Evolutionary conservation across 2,797 vertebrate species (phyloP), one percentile per base, ranked within the genome.

Genomic region (Hydrophis major): DNA sequence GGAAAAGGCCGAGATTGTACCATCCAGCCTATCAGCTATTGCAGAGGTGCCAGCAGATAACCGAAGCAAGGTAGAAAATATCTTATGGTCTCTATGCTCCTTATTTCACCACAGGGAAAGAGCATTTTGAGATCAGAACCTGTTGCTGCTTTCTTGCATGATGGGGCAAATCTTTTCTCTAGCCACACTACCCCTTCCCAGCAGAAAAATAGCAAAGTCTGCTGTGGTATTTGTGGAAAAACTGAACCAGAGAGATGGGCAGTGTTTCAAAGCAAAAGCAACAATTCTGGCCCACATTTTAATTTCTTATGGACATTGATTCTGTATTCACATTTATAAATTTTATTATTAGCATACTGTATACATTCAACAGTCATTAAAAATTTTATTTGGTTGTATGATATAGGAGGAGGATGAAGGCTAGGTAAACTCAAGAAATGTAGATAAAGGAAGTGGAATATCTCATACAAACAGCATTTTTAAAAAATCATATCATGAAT

Each of bases 1-100:
- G 93, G 90, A 78, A 56, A 92, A 94, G 95, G 94, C 95, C 92
- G 95, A 92, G 93, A 63, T n/a, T 92, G 66, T 47, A 83, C 74
- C 16, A 57, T 91, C 95, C 93, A 89, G 90, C 89, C 94, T 93
- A 25, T 37, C 8, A 1, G 57, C 28, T 12, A 13, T 47, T 94
- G 78, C 87, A 83, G 47, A 87, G 61, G 11, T 1, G 0, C 0
- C 87, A 59, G 3, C 20, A n/a, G 96, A 92, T 90, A 94, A 95
- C 88, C 69, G 93, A 89, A 42, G 90, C 32, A 32, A 32, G 56
- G 50, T 87, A 18, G 60, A 57, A 2, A 0, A 0, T 2, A 37
- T 0, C 18, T 5, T 28, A 47, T n/a, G 50, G 86, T 12, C 74
- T 18, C 5, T 13, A 0, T 2, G 0, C 4, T 55, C 83, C 74